Evolutionary conservation across 1,140 invertebrate genomes (phyloP).

Genomic region (Conopomorpha cramerella): DNA sequence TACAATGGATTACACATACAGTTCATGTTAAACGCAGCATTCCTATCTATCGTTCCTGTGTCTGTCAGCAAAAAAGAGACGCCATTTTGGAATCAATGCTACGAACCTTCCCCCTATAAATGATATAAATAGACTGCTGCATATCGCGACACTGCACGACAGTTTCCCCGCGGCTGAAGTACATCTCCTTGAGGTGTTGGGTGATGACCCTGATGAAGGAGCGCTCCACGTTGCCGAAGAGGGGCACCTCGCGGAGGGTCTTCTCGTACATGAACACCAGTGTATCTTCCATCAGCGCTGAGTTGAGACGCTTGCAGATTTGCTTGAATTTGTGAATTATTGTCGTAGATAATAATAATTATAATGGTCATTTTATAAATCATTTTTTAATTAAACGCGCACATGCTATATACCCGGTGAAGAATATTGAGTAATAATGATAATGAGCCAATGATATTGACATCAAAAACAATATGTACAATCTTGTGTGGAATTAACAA

Average conservation of each 20-base stretch:
- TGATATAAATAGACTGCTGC: constrained; percentile 42
- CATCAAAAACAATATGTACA: no score
- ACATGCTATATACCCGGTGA: no score
- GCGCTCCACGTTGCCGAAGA: constrained; percentile 50
- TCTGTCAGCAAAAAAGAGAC: no score
- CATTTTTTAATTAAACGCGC: no score
- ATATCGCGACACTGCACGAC: constrained; percentile 47
- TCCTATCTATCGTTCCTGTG: no score
- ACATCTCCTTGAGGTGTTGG: constrained; percentile 48
- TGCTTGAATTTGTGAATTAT: constrained; percentile 14
- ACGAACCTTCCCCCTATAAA: constrained; percentile 42
- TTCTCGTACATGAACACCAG: constrained; percentile 49
- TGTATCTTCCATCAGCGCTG: constrained; percentile 52
- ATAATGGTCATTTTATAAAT: no score
- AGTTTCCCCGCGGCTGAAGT: constrained; percentile 43
- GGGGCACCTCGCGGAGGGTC: constrained; percentile 45
- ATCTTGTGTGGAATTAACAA: no score
- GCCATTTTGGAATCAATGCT: background rate
- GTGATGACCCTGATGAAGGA: constrained; percentile 55
- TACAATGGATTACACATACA: no score
- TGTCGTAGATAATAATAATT: no score
- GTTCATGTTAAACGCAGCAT: no score
- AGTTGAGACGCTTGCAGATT: constrained; percentile 45
- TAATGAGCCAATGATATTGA: no score
- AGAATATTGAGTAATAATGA: no score